These are phyloP conservation scores for Plumapathes pennacea DNA, from an alignment of 92 coral and sea anemone genomes.

Conservation along the genomic window DNA sequence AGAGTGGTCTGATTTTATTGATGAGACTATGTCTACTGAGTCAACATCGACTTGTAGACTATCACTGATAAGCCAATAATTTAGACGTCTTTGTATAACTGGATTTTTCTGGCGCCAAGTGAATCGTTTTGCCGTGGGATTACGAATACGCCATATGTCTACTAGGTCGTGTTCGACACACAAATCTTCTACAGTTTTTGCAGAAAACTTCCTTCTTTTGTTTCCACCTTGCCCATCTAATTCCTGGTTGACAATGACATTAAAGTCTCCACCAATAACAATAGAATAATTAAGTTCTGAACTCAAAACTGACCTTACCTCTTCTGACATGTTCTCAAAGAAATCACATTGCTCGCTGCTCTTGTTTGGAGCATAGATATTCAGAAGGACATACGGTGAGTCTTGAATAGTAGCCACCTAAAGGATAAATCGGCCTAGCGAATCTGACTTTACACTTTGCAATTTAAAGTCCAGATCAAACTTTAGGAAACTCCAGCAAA, in stretches of 20 bases:
- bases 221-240: conserved; percentile 47
- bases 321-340: background rate
- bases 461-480: conserved; percentile 26
- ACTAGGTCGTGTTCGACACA: conserved; percentile 10
- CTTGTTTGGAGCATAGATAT: conserved; percentile 31
- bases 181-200: conserved; percentile 21
- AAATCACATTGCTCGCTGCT: conserved; percentile 10
- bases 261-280: conserved; percentile 32
- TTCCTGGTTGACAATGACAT: conserved; percentile 12
- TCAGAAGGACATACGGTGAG: conserved; percentile 18
- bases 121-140: conserved; percentile 30
- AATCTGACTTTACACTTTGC: conserved; percentile 10
- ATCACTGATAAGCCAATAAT: too few species aligned
- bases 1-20: too few species aligned
- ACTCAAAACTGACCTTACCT: background rate
- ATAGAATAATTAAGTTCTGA: background rate
- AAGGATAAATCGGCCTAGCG: conserved; percentile 33
- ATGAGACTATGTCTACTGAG: too few species aligned
- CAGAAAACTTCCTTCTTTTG: conserved; percentile 12
- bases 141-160: conserved; percentile 48
- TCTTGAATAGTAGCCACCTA: conserved; percentile 24
- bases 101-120: conserved; percentile 52
- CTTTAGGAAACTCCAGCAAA: too few species aligned
- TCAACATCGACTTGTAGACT: too few species aligned
- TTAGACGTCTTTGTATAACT: conserved; percentile 24